Percentiles rank a stretch among this genome's conserved stretches.
Evolutionary conservation across 2,888 invertebrate genomes (phyloP).

Genomic region (Orthosia gracilis): DNA sequence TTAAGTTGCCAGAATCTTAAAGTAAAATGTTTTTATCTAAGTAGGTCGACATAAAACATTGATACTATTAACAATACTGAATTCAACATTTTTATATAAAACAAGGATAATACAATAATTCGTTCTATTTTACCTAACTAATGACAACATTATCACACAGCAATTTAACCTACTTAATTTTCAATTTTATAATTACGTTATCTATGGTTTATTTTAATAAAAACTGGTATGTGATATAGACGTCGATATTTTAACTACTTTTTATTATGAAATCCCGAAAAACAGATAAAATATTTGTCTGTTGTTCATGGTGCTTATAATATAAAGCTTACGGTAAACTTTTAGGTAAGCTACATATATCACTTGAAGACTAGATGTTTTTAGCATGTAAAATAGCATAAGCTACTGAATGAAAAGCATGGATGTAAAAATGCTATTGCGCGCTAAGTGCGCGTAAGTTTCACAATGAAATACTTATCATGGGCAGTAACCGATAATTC

Average conservation of each 20-base stretch:
- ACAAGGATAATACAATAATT: conserved; percentile 27
- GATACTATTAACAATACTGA: not conserved
- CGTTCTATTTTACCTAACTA: conserved; percentile 58
- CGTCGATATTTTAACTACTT: conserved; percentile 51
- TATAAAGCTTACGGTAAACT: conserved; percentile 47
- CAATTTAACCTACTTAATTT: conserved; percentile 59
- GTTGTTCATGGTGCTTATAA: conserved; percentile 57
- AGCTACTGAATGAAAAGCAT: not conserved
- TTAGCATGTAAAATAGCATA: not conserved
- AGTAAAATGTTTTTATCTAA: not conserved
- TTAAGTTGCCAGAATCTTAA: not conserved
- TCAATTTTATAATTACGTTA: conserved; percentile 43
- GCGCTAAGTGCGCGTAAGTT: not conserved
- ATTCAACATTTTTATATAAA: conserved; percentile 2
- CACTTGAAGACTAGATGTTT: conserved; percentile 23
- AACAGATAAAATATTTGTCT: conserved; percentile 33
- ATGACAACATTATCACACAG: conserved; percentile 75
- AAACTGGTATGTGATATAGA: conserved; percentile 60
- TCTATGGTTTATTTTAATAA: conserved; percentile 37
- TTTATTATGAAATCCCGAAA: conserved; percentile 51
- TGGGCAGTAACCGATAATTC: not conserved
- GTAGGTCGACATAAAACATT: not conserved
- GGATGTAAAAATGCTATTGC: not conserved
- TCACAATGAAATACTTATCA: not conserved
- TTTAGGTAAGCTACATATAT: conserved; percentile 17